Conservation (phyloP, 2,113 vertebrate species). For the Nanorana parkeri region DNA sequence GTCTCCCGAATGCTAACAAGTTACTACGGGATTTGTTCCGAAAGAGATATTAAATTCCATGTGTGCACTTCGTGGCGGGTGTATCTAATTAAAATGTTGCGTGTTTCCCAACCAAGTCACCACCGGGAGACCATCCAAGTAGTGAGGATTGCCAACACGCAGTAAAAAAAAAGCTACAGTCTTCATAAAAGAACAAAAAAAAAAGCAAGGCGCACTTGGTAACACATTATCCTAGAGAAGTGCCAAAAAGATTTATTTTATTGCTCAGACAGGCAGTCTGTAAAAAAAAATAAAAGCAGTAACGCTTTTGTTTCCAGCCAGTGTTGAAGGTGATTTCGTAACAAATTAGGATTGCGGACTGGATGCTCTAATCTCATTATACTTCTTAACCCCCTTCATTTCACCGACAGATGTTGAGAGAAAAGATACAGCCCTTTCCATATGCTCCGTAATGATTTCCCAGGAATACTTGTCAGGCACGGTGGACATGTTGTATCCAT, state of each 20-base stretch:
- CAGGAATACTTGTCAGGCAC: slow-evolving; percentile 11
- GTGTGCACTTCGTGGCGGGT: slow-evolving; percentile 60
- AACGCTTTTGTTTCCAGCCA: slow-evolving; percentile 16
- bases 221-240: slow-evolving; percentile 52
- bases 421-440: slow-evolving; percentile 40
- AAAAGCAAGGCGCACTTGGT: slow-evolving; percentile 56
- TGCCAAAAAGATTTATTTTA: slow-evolving; percentile 45
- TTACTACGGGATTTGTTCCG: slow-evolving; percentile 62
- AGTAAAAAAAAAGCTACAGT: slow-evolving; percentile 43
- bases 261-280: slow-evolving; percentile 25
- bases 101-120: slow-evolving; percentile 59
- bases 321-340: slow-evolving; percentile 23
- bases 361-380: slow-evolving; percentile 31
- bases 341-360: slow-evolving; percentile 42
- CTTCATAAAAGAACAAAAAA: slow-evolving; percentile 39
- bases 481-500: slow-evolving; percentile 54
- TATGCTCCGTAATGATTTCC: slow-evolving; percentile 16
- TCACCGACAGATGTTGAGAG: slow-evolving; percentile 29
- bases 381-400: slow-evolving; percentile 42
- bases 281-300: slow-evolving; percentile 47
- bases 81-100: slow-evolving; percentile 69
- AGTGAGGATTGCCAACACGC: slow-evolving; percentile 54
- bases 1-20: slow-evolving; percentile 61
- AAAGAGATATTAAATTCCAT: slow-evolving; percentile 58
- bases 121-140: slow-evolving; percentile 64